Evolutionary conservation across 2,113 vertebrate genomes (phyloP).

Genomic region (Dromaius novaehollandiae): DNA sequence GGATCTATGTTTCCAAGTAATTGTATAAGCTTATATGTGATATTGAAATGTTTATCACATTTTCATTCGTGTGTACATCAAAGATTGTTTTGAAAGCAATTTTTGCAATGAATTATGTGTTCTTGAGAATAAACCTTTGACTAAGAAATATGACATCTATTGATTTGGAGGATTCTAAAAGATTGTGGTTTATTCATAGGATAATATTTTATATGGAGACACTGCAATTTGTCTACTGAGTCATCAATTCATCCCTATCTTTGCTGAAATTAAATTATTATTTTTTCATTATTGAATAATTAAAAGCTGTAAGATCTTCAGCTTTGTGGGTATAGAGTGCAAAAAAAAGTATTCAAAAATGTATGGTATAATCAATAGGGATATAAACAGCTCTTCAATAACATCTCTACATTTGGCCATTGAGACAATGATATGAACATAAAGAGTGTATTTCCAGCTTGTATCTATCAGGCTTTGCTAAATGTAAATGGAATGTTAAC

Average conservation of each 20-base stretch:
- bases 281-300: conserved; percentile 3
- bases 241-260: not conserved
- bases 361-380: not conserved
- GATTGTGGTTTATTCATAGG: not conserved
- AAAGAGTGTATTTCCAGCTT: not conserved
- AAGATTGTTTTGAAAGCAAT: not conserved
- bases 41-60: not conserved
- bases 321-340: not conserved
- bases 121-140: not conserved
- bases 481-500: not conserved
- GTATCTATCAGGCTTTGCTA: not conserved
- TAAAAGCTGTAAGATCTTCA: not conserved
- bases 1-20: not conserved
- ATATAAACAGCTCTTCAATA: not conserved
- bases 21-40: not conserved
- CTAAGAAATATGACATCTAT: not conserved
- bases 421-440: not conserved
- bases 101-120: not conserved
- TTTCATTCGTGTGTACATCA: not conserved
- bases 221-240: not conserved
- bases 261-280: not conserved
- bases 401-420: not conserved
- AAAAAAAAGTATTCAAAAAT: not conserved
- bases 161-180: not conserved
- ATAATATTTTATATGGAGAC: not conserved